Evolutionary conservation across 2,113 vertebrate species (phyloP), one percentile per base, ranked within the genome.

Genomic region (Passer domesticus): DNA sequence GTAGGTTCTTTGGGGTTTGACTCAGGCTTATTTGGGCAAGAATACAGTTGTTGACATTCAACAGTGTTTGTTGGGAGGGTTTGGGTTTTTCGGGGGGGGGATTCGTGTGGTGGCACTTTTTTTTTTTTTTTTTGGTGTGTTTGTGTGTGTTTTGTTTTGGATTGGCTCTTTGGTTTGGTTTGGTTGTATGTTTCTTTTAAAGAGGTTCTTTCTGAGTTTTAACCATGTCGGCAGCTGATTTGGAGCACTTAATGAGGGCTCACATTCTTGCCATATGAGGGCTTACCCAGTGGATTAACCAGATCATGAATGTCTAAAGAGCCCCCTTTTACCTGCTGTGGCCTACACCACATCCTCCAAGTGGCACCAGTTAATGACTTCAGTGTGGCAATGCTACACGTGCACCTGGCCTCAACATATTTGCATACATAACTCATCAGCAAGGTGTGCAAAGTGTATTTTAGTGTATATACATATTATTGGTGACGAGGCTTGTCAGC

Each of bases 321-420:
- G 50, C 17, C 49, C 21, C 53, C 28, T 72, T 82, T 92, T 89
- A 31, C 47, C 52, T 94, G 23, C 53, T 0, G 0, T 92, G 85
- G n/a, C 47, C 52, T 66, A 68, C 23, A 56, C 90, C 83, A 75
- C 83, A 88, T 88, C 62, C 90, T 95, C 47, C 28, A 27, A 64
- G 73, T 49, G 39, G 33, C 52, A 66, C 25, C 69, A 83, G 35
- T 67, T 73, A 77, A 80, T 92, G 35, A 60, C 44, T 60, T 87
- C 49, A 49, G 11, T 31, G 44, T 72, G 53, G 37, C 25, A 44
- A 46, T 53, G 13, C 27, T 62, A 52, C 0, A 0, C 2, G 2
- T 74, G 21, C 30, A 52, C 33, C 55, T 73, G 75, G 35, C 58
- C 55, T 68, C 67, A 20, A 44, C 59, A 16, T 83, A n/a, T 77